These are phyloP conservation scores for Peromyscus attwateri DNA, from an alignment of 2,797 vertebrate species.

Conservation along the genomic window DNA sequence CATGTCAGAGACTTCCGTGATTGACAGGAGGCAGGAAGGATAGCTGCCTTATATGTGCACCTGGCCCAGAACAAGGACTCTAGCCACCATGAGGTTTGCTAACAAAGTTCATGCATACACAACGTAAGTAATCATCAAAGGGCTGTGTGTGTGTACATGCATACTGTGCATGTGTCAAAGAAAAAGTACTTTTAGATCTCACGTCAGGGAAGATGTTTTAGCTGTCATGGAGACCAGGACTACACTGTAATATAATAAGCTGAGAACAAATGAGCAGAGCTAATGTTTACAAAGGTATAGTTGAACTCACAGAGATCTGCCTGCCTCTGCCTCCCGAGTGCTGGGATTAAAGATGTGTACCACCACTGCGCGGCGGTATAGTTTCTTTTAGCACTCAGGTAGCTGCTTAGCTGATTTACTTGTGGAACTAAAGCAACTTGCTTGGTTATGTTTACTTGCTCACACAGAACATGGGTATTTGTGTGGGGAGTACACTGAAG, in stretches of 20 bases:
- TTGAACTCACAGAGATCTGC: too few relatives aligned
- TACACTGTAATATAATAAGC: accelerated
- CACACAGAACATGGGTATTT: accelerated
- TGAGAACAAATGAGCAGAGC: not conserved
- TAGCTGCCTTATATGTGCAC: accelerated
- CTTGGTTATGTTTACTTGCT: not conserved
- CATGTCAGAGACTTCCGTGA: accelerated
- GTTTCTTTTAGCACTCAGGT: not conserved
- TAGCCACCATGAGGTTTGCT: not conserved
- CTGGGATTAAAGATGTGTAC: too few relatives aligned
- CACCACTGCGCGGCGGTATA: too few relatives aligned
- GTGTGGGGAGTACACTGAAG: not conserved
- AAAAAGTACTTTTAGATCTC: not conserved
- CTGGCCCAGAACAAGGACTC: not conserved
- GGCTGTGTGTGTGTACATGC: not conserved
- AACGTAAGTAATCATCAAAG: accelerated
- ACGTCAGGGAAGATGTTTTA: not conserved
- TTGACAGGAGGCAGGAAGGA: not conserved
- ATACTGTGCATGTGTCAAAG: not conserved
- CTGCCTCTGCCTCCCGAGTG: too few relatives aligned
- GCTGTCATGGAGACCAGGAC: not conserved
- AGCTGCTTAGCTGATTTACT: not conserved
- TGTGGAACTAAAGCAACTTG: not conserved
- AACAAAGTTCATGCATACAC: accelerated
- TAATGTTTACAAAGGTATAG: too few relatives aligned